Base-by-base conservation (phyloP, 2,797 vertebrate genomes). In the Petrocephalus sullivani region DNA sequence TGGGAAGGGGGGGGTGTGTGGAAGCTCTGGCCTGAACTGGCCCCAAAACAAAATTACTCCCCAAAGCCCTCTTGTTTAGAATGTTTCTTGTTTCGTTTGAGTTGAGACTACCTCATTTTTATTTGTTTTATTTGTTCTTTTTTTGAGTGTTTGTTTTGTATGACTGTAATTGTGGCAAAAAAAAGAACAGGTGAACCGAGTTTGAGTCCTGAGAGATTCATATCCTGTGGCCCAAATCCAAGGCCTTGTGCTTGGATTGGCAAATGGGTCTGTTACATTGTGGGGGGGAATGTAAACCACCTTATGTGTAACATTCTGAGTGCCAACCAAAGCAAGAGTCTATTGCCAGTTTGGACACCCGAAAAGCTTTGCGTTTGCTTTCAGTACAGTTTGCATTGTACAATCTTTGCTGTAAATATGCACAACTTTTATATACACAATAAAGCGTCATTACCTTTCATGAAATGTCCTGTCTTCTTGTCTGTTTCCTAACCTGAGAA, bases 91-190 rank as follows among this genome's bases (percentile, higher is more conserved):
- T 91, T 90, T 93, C 91, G 92, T 90, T 93, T 91, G 28, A 46
- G 41, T 46, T 46, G 41, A 46, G 71, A 89, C 19, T 97, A 97
- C 96, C 96, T 97, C 96, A 96, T 93, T 92, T 87, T 78, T 88
- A 93, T 94, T 93, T 92, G 91, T 87, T 91, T 33, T 60, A 28
- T 28, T 28, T 28, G 28, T 28, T 28, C 28, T 88, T 89, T 88
- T 89, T 90, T 91, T 93, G 87, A 94, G 90, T n/a, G 23, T 53
- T 85, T 85, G 51, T 57, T 57, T 57, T 23, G 14, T 28, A 14
- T 7, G 21, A 19, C 21, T 37, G 23, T 85, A 85, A 57, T 85
- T 58, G 53, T 85, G 28, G 21, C 46, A 83, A 21, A 21, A 78
- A 33, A 78, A 78, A 46, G 4, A 3, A 16, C 28, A 57, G 84